phyloP scores from a whole-genome alignment of 1,140 invertebrate genomes.

The Orius insidiosus region DNA sequence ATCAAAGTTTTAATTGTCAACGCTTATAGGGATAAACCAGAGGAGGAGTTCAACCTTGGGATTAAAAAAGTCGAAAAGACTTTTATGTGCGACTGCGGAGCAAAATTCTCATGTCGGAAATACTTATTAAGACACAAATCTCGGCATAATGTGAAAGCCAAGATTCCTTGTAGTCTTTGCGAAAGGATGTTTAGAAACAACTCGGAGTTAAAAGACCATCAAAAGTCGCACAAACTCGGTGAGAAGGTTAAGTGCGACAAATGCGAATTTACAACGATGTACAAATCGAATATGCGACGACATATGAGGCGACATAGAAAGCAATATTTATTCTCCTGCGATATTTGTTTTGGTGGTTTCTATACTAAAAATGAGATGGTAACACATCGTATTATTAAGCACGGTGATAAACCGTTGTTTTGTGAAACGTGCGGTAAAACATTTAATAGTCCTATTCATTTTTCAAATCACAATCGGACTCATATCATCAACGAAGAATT shows the following conservation, averaged over 20 bases:
- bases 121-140: conserved; percentile 2
- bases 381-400: conserved; percentile 23
- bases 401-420: conserved; percentile 33
- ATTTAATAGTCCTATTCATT: conserved; percentile 25
- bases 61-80: conserved; percentile 3
- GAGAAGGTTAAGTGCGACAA: conserved; percentile 1
- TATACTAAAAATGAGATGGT: conserved; percentile 26
- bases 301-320: conserved; percentile 29
- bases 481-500: conserved; percentile 23
- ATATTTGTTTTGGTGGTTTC: conserved; percentile 30
- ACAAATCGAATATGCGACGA: conserved; percentile 25
- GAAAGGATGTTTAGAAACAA: conserved; percentile 6
- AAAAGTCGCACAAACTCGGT: conserved; percentile 9
- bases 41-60: too few relatives aligned
- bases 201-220: conserved; percentile 11
- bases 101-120: conserved; percentile 1
- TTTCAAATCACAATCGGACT: conserved; percentile 19
- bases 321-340: conserved; percentile 25
- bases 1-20: too few relatives aligned
- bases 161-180: conserved; percentile 5
- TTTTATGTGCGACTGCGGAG: conserved; percentile 4
- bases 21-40: too few relatives aligned
- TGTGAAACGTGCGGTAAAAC: conserved; percentile 37
- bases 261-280: conserved; percentile 14
- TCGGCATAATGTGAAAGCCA: conserved; percentile 6